Conservation (phyloP, 2,888 invertebrate genomes). For the Lingula anatina region DNA sequence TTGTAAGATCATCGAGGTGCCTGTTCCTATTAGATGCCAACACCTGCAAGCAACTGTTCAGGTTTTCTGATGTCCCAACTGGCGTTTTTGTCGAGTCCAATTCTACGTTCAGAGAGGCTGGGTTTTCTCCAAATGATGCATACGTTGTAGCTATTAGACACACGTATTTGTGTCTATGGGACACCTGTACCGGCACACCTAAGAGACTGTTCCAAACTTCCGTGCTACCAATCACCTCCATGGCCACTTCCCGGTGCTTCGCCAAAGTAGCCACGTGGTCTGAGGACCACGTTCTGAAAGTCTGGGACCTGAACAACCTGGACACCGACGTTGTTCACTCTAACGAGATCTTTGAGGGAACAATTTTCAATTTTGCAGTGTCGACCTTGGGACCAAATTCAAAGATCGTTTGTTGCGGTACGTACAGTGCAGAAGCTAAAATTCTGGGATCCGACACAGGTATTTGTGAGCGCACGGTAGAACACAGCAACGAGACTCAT, state of each 20-base stretch:
- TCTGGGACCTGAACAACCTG: slow-evolving; percentile 41
- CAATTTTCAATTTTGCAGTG: slow-evolving; percentile 18
- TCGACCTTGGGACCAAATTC: slow-evolving; percentile 13
- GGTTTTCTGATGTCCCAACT: slow-evolving; percentile 27
- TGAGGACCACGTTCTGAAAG: slow-evolving; percentile 33
- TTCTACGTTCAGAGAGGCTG: slow-evolving; percentile 34
- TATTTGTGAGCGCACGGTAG: slow-evolving; percentile 20
- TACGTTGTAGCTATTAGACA: slow-evolving; percentile 32
- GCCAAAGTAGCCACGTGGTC: slow-evolving; percentile 35
- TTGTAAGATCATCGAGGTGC: slow-evolving; percentile 27
- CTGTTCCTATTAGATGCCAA: slow-evolving; percentile 26
- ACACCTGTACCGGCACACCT: slow-evolving; percentile 23
- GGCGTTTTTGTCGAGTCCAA: slow-evolving; percentile 29
- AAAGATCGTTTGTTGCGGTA: slow-evolving; percentile 20
- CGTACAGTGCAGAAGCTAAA: slow-evolving; percentile 28
- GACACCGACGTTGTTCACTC: slow-evolving; percentile 30
- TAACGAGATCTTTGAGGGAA: slow-evolving; percentile 24
- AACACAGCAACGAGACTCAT: slow-evolving; percentile 22
- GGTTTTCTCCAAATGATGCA: slow-evolving; percentile 30
- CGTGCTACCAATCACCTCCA: slow-evolving; percentile 25
- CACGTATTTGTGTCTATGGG: slow-evolving; percentile 40
- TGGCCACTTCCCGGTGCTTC: slow-evolving; percentile 27
- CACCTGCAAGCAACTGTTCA: slow-evolving; percentile 16
- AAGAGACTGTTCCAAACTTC: slow-evolving; percentile 31
- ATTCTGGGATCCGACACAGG: slow-evolving; percentile 25